Percentiles rank a stretch among this genome's conserved stretches.
Evolutionary conservation across 2,888 invertebrate species (phyloP).

Genomic region (Ichneumoninae sp.): DNA sequence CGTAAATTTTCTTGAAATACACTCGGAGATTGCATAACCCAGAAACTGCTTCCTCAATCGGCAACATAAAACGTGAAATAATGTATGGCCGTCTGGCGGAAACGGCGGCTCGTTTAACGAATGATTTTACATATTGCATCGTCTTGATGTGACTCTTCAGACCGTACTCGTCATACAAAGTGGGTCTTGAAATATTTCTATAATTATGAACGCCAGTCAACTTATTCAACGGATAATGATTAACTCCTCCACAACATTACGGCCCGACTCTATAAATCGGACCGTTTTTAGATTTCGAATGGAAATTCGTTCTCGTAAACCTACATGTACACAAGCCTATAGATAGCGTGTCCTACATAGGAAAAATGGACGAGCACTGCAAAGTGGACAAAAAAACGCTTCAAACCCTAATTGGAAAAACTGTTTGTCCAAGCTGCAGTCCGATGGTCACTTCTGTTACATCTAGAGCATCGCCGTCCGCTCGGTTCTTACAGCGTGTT

Average conservation of each 20-base stretch:
- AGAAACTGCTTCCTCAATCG: not conserved
- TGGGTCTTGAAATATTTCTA: not conserved
- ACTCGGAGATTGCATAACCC: not conserved
- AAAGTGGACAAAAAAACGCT: no score
- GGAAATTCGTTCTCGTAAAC: no score
- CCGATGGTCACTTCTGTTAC: slow-evolving; percentile 71
- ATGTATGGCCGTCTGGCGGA: not conserved
- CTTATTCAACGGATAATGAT: not conserved
- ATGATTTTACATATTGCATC: not conserved
- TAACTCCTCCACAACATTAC: not conserved
- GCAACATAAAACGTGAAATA: not conserved
- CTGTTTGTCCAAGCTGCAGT: no score
- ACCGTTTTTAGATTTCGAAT: no score
- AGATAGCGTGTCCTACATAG: no score
- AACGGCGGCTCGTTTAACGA: not conserved
- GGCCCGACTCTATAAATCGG: not conserved
- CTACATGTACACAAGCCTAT: no score
- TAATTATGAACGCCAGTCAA: no score
- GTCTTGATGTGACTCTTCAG: not conserved
- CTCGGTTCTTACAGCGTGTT: slow-evolving; percentile 76
- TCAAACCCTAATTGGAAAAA: no score
- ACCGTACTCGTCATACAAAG: not conserved
- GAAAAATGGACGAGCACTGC: no score
- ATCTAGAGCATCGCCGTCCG: slow-evolving; percentile 77
- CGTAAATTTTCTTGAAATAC: not conserved